These are phyloP conservation scores for Eulemur rubriventer DNA, from an alignment of 2,797 vertebrate species.

Conservation along the genomic window DNA sequence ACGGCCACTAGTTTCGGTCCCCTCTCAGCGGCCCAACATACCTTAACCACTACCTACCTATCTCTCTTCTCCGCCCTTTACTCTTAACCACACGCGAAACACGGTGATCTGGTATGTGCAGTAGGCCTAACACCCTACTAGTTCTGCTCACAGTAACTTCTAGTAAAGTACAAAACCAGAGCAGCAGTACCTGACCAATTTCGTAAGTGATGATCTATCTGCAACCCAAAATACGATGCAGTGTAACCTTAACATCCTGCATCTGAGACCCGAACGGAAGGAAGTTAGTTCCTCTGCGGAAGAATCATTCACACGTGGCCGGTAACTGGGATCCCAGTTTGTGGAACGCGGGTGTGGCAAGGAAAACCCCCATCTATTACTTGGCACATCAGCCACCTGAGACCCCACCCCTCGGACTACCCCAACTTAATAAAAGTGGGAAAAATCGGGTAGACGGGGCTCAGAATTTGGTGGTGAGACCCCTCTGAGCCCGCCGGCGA, in stretches of 20 bases:
- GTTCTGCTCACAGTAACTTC: background rate
- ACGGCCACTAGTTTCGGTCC: background rate
- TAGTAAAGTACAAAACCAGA: background rate
- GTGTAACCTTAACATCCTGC: background rate
- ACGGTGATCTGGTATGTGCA: rapidly evolving
- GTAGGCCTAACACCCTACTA: rapidly evolving
- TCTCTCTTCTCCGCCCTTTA: background rate
- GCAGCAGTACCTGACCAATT: rapidly evolving
- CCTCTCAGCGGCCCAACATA: rapidly evolving
- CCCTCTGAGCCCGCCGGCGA: no score
- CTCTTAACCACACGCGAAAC: no score
- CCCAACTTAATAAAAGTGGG: no score
- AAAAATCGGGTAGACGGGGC: no score
- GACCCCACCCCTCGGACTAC: no score
- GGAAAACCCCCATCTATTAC: no score
- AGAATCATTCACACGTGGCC: background rate
- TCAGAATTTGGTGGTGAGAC: no score
- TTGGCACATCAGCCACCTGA: no score
- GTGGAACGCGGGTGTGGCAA: background rate
- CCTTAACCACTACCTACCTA: background rate
- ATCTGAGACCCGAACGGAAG: background rate
- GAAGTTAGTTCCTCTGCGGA: background rate
- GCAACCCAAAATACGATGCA: rapidly evolving
- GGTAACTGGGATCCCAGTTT: background rate
- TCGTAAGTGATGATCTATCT: rapidly evolving